These are phyloP conservation scores for Drosophila neoperkinsi DNA, from an alignment of 2,888 invertebrate species.

Conservation along the genomic window DNA sequence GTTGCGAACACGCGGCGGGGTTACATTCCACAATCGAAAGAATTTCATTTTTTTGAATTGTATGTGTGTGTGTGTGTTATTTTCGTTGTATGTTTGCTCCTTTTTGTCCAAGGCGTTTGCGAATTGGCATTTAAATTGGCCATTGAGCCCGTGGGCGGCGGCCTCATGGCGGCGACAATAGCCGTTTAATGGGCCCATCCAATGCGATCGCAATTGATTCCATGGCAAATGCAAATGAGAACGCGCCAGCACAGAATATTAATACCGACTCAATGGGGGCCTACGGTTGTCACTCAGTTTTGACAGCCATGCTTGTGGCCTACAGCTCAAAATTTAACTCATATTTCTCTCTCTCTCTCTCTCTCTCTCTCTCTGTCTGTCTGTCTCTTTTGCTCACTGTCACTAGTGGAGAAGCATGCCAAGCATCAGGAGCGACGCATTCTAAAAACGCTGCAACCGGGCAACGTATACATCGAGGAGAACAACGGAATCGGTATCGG, in stretches of 20 bases:
- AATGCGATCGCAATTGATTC: slow-evolving; percentile 65
- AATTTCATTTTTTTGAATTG: slow-evolving; percentile 32
- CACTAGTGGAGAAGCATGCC: slow-evolving; percentile 72
- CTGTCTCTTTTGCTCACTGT: neutral
- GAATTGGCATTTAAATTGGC: slow-evolving; percentile 71
- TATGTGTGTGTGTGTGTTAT: slow-evolving; percentile 8
- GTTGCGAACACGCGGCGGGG: slow-evolving; percentile 27
- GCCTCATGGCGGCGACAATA: slow-evolving; percentile 66
- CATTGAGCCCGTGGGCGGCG: slow-evolving; percentile 58
- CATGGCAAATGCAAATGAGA: slow-evolving; percentile 62
- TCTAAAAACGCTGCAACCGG: slow-evolving; percentile 82
- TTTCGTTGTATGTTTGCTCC: slow-evolving; percentile 9
- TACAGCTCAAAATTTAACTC: slow-evolving; percentile 33
- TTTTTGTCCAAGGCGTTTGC: slow-evolving; percentile 58
- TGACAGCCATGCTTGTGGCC: slow-evolving; percentile 67
- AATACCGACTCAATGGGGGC: slow-evolving; percentile 30
- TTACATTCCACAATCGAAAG: slow-evolving; percentile 18
- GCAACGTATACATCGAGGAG: slow-evolving; percentile 85
- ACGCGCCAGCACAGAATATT: slow-evolving; percentile 53
- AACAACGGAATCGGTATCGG: slow-evolving; percentile 66
- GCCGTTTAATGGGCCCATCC: slow-evolving; percentile 68
- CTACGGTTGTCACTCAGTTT: slow-evolving; percentile 52
- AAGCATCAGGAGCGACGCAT: slow-evolving; percentile 83
- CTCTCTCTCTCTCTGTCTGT: neutral
- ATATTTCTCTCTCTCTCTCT: slow-evolving; percentile 8